phyloP scores from a whole-genome alignment of 2,888 invertebrate species.

The Rhagophthalmus giganteus region DNA sequence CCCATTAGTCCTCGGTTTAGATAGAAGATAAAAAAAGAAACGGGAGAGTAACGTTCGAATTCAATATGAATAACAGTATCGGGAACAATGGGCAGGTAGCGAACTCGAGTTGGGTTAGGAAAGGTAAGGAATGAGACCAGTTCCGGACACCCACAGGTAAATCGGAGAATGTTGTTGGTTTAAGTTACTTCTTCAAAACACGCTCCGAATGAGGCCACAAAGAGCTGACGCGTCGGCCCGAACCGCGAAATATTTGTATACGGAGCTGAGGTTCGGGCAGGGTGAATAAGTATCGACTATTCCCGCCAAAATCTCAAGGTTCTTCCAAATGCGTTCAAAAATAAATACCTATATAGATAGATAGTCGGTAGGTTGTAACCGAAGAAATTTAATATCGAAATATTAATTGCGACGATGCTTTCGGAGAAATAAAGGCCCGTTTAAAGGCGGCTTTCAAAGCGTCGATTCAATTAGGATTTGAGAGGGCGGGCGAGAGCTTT shows the following conservation, averaged over 20 bases:
- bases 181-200: conserved; percentile 5
- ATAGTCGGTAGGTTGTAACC: too few relatives aligned
- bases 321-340: conserved; percentile 1
- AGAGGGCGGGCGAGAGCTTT: not conserved
- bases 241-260: conserved; percentile 20
- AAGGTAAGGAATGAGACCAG: conserved; percentile 48
- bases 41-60: conserved; percentile 21
- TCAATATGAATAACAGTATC: conserved; percentile 36
- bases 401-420: too few relatives aligned
- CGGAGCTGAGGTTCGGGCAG: conserved; percentile 28
- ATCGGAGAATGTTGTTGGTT: conserved; percentile 6
- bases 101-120: conserved; percentile 41
- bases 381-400: too few relatives aligned
- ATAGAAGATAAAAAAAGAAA: too few relatives aligned
- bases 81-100: conserved; percentile 38
- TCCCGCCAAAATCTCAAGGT: conserved; percentile 34
- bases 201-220: conserved; percentile 7
- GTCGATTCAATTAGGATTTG: not conserved
- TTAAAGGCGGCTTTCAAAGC: not conserved
- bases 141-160: conserved; percentile 42
- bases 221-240: conserved; percentile 15
- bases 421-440: too few relatives aligned
- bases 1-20: too few relatives aligned
- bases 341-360: not conserved
- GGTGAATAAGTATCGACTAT: conserved; percentile 29